Base-by-base conservation (phyloP, 2,888 invertebrate species). In the Epirrita christyi region DNA sequence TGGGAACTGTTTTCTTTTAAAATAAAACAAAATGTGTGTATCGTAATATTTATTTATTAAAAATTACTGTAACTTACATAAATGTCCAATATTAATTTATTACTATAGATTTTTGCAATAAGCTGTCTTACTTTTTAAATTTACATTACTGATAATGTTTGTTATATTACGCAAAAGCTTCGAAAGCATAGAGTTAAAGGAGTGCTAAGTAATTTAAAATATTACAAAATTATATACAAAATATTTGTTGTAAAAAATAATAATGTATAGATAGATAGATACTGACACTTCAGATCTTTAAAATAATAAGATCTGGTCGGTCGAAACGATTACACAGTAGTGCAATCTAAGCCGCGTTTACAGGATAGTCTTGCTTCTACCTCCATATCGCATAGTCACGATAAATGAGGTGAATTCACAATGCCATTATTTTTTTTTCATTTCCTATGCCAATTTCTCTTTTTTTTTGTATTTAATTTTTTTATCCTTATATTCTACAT, bases 341-440 rank as follows among this genome's bases (percentile, higher is more conserved):
- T 81, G 83, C 83, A 90, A 90, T 87, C 91, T 86, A 86, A 61
- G 80, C 79, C 77, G 85, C 81, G 84, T 87, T 88, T 92, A 91
- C 92, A 92, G 92, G 92, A 92, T 85, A 90, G 90, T 91, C 80
- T 74, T 72, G 58, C 61, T 64, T 71, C 71, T 79, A 81, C 83
- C 84, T 78, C 75, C 66, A 73, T 75, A 79, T 76, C 83, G 83
- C 74, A 70, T 64, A 41, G 49, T 27, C 52, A 70, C 79, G 81
- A 81, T 78, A 74, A 63, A 70, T 71, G 74, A 81, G 82, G 80
- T 78, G 75, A 71, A 79, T 81, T 82, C 89, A 92, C 92, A 92
- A 92, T 92, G 92, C 92, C 92, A 79, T 85, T 64, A n/a, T n/a
- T 75, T 74, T 74, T 68, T 73, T 68, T 73, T 61, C 54, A 57